Percentiles rank a stretch among this genome's conserved stretches.
Evolutionary conservation across 2,888 invertebrate genomes (phyloP).

Genomic region (Julus scandinavius): DNA sequence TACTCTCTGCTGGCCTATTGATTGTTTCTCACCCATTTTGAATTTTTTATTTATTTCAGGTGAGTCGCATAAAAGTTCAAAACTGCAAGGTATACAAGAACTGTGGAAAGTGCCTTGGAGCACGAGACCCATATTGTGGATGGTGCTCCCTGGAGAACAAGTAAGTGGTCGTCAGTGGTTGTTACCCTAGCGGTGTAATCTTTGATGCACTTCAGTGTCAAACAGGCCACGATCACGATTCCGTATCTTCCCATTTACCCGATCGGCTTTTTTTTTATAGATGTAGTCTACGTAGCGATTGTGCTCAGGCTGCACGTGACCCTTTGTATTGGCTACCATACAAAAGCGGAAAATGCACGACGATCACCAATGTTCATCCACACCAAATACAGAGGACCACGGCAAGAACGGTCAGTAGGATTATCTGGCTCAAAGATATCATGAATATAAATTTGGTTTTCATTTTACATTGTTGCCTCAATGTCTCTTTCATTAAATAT

Average conservation of each 20-base stretch:
- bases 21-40: slow-evolving; percentile 6
- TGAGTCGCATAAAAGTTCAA: slow-evolving; percentile 92
- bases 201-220: background rate
- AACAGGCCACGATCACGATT: background rate
- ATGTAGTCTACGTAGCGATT: slow-evolving; percentile 90
- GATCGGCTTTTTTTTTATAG: slow-evolving; percentile 64
- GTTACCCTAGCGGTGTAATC: background rate
- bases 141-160: slow-evolving; percentile 98
- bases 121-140: slow-evolving; percentile 96
- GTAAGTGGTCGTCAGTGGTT: slow-evolving; percentile 66
- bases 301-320: slow-evolving; percentile 89
- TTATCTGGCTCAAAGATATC: background rate
- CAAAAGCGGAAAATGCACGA: slow-evolving; percentile 95
- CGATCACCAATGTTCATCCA: slow-evolving; percentile 91
- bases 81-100: slow-evolving; percentile 92
- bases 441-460: background rate
- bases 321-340: slow-evolving; percentile 96
- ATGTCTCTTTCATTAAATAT: slow-evolving; percentile 61
- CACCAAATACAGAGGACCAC: slow-evolving; percentile 92
- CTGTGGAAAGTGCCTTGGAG: slow-evolving; percentile 90
- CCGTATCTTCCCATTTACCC: background rate
- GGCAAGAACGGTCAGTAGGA: slow-evolving; percentile 77
- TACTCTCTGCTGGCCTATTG: background rate
- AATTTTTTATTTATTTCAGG: slow-evolving; percentile 65
- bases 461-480: background rate